Percentiles rank a stretch among this genome's conserved stretches.
Evolutionary conservation across 2,888 invertebrate species (phyloP).

Genomic region (Amphiduros pacificus): DNA sequence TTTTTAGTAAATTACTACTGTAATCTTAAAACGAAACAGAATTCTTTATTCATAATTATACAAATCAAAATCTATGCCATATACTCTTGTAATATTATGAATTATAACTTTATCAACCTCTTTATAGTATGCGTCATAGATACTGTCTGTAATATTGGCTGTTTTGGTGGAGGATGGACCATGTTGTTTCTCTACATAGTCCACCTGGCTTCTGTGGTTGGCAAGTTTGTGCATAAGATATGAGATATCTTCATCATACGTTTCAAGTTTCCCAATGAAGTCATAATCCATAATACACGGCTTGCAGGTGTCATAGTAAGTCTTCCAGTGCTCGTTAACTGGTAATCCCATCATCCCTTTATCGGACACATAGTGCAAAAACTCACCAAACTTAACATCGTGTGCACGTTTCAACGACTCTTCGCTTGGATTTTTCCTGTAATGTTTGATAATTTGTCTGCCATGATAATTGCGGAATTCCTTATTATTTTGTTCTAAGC

Average conservation of each 20-base stretch:
- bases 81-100: too few relatives aligned
- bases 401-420: slow-evolving; percentile 64
- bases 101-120: too few relatives aligned
- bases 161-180: too few relatives aligned
- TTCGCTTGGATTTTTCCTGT: slow-evolving; percentile 73
- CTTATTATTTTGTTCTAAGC: slow-evolving; percentile 67
- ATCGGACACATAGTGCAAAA: slow-evolving; percentile 67
- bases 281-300: slow-evolving; percentile 83
- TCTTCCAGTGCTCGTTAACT: slow-evolving; percentile 87
- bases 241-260: slow-evolving; percentile 80
- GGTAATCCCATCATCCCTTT: slow-evolving; percentile 31
- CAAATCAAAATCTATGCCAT: too few relatives aligned
- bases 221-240: too few relatives aligned
- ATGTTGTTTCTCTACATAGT: too few relatives aligned
- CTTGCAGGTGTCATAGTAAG: slow-evolving; percentile 78
- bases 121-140: too few relatives aligned
- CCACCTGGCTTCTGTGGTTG: too few relatives aligned
- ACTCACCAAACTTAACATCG: slow-evolving; percentile 78
- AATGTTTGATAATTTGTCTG: slow-evolving; percentile 73
- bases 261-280: slow-evolving; percentile 65
- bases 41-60: too few relatives aligned
- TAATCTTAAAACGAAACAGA: too few relatives aligned
- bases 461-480: slow-evolving; percentile 61
- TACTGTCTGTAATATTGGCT: too few relatives aligned
- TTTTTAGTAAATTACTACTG: too few relatives aligned